Base-by-base conservation (phyloP, 2,113 vertebrate species). In the Rana temporaria region DNA sequence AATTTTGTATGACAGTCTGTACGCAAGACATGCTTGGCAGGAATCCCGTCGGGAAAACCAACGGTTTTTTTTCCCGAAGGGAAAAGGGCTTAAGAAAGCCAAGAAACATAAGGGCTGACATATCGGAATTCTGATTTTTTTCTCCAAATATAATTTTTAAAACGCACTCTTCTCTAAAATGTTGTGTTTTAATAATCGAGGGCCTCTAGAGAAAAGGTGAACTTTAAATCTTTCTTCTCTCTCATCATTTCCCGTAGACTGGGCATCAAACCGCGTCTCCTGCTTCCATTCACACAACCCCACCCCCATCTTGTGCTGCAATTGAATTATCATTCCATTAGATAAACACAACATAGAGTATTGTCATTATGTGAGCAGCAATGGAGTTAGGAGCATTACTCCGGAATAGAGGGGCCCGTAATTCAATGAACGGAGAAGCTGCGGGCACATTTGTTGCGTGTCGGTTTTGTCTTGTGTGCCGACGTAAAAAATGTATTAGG, bases 301-400 rank as follows among this genome's bases (percentile, higher is more conserved):
- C 9, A 34, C 18, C n/a, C n/a, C 1, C 56, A 32, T 56, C 65
- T 30, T 20, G 53, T 59, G 52, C 15, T 57, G 64, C 65, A 70
- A 80, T 80, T 62, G 48, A 38, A 70, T 80, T 80, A 80, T 67
- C 56, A 80, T 66, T 74, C 63, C 80, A 82, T 82, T 82, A 73
- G 60, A 82, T 65, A 82, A 75, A 75, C 80, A 74, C 60, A 67
- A 53, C 70, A 66, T 6, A 64, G 48, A 26, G 65, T 75, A 73
- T 66, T 82, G 69, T 82, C 42, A 70, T 82, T 65, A 19, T 55
- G 60, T 52, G 71, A 82, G 24, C 32, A 60, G 78, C 32, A 70
- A 70, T 80, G 24, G 32, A 62, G 66, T 80, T 80, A 80, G 8
- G 16, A 60, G 32, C 78, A 70, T 70, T 60, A 60, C 66, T 24